A percentile compares a stretch with the other conserved stretches of the same genome.
These are phyloP conservation scores for Odontothrips loti DNA, from an alignment of 2,888 invertebrate species.

Conservation along the genomic window DNA sequence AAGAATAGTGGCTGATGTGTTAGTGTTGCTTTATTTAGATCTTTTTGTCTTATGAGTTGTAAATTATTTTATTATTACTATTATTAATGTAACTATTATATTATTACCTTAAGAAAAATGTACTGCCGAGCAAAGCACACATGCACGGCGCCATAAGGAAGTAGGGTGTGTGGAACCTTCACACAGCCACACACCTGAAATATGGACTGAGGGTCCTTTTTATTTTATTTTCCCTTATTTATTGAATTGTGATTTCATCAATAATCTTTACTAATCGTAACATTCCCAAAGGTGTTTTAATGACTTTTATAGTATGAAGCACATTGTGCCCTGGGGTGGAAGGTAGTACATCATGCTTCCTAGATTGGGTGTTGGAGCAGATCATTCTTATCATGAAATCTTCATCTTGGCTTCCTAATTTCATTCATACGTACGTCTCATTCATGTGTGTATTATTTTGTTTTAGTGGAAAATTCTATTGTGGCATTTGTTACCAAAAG, in stretches of 20 bases:
- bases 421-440: too few species aligned
- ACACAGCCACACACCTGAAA: constrained; percentile 2
- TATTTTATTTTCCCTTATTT: constrained; percentile 20
- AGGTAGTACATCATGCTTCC: too few species aligned
- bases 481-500: neutral
- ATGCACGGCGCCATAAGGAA: constrained; percentile 24
- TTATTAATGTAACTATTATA: constrained; percentile 1
- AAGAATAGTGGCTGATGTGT: neutral
- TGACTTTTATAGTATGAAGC: neutral
- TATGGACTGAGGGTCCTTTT: constrained; percentile 25
- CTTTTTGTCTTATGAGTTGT: constrained; percentile 11
- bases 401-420: too few species aligned
- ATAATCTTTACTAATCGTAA: constrained; percentile 25
- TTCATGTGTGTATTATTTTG: too few species aligned
- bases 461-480: neutral
- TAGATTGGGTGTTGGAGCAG: neutral
- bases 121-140: constrained; percentile 10
- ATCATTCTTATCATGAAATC: too few species aligned
- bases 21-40: constrained; percentile 23
- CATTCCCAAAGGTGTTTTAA: neutral
- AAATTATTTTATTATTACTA: constrained; percentile 24
- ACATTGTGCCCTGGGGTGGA: constrained; percentile 16
- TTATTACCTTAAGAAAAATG: constrained; percentile 9
- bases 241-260: constrained; percentile 25
- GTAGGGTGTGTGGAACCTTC: neutral